These are phyloP conservation scores for Suillia variegata DNA, from an alignment of 2,888 invertebrate genomes.

Conservation along the genomic window DNA sequence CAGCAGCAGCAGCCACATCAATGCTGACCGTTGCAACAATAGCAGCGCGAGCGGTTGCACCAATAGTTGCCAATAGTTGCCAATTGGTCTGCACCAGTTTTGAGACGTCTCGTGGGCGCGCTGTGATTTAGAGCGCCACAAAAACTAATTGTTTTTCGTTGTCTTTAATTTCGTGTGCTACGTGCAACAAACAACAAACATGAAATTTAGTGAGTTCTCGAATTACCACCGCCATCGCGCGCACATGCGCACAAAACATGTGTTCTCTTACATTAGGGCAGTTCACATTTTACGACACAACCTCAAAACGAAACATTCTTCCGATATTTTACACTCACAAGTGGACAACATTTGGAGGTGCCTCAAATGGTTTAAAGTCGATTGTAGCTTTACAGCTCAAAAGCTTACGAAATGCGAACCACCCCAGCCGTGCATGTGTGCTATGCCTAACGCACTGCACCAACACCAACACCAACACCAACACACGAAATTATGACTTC, in stretches of 20 bases:
- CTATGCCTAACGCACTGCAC: no score
- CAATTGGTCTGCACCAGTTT: background rate
- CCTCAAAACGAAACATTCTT: no score
- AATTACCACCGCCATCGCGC: background rate
- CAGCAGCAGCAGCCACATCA: conserved; percentile 13
- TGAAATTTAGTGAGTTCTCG: conserved; percentile 1
- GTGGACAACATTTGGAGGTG: no score
- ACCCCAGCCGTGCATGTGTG: background rate
- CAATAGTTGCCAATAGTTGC: no score
- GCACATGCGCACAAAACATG: background rate
- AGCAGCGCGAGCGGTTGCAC: background rate
- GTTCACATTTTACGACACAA: no score
- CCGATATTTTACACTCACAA: no score
- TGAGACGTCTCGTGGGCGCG: background rate
- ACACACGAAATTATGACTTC: background rate
- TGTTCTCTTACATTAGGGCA: no score
- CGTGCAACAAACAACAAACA: no score
- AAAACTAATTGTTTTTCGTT: conserved; percentile 1
- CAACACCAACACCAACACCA: background rate
- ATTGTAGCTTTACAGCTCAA: no score
- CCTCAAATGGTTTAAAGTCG: no score
- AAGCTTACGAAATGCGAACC: no score
- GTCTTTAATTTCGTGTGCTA: background rate
- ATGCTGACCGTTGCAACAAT: background rate
- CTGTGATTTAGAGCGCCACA: conserved; percentile 3